Percentiles rank a stretch among this genome's conserved stretches.
Conservation (phyloP, 1,140 invertebrate genomes). For the Elysia chlorotica region DNA sequence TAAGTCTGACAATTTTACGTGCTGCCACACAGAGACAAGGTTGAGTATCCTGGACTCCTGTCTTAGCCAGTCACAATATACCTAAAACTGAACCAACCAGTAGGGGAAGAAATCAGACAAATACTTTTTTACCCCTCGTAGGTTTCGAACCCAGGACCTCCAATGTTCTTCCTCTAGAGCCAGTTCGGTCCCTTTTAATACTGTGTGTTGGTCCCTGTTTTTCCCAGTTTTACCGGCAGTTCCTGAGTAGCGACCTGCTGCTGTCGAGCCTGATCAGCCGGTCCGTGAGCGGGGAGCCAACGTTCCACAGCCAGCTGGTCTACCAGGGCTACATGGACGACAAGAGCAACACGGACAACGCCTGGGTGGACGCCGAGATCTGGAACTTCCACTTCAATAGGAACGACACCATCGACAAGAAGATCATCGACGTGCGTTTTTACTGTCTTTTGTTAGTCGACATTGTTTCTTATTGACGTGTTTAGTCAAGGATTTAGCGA, state of each 20-base stretch:
- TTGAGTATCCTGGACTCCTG: too few relatives aligned
- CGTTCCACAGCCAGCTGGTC: constrained; percentile 61
- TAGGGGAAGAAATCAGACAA: too few relatives aligned
- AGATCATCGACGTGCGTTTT: constrained; percentile 42
- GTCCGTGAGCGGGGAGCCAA: constrained; percentile 26
- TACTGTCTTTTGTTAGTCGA: not conserved
- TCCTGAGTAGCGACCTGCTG: constrained; percentile 8
- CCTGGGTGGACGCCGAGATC: constrained; percentile 95
- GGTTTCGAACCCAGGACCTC: too few relatives aligned
- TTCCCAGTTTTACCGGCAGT: constrained; percentile 12
- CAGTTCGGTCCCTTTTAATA: too few relatives aligned
- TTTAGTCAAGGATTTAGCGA: not conserved
- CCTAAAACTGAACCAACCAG: too few relatives aligned
- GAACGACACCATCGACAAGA: constrained; percentile 62
- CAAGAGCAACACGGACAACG: constrained; percentile 89
- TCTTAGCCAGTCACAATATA: too few relatives aligned
- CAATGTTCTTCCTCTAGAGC: too few relatives aligned
- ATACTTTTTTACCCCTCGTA: too few relatives aligned
- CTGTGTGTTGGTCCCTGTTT: not conserved
- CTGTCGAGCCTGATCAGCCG: constrained; percentile 10
- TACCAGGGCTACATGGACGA: constrained; percentile 95
- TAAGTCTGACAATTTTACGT: too few relatives aligned
- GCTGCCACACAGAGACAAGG: too few relatives aligned
- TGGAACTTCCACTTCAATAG: constrained; percentile 89
- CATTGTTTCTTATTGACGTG: not conserved